Evolutionary conservation across 2,113 vertebrate genomes (phyloP).

Genomic region (Formicarius rufipectus): DNA sequence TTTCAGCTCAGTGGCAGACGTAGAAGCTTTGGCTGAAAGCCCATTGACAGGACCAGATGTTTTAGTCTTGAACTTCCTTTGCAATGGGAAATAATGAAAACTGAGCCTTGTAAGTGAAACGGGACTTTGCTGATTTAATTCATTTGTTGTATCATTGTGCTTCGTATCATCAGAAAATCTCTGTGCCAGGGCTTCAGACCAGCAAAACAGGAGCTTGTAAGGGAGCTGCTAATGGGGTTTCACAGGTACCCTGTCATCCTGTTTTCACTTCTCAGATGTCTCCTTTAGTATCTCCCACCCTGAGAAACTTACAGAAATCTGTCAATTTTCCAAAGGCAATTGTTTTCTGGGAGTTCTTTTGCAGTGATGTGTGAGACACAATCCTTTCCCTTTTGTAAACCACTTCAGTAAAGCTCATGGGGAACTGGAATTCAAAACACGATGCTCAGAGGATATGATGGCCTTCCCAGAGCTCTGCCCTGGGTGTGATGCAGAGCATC

Average conservation of each 20-base stretch:
- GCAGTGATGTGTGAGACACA: neutral
- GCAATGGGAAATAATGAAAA: constrained; percentile 57
- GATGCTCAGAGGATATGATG: neutral
- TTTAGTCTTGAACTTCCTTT: constrained; percentile 66
- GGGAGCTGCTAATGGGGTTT: neutral
- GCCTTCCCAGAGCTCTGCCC: neutral
- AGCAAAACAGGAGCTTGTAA: constrained; percentile 60
- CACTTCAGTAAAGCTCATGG: neutral
- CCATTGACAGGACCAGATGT: constrained; percentile 77
- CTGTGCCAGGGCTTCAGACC: constrained; percentile 60
- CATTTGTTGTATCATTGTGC: constrained; percentile 67
- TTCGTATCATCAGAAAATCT: constrained; percentile 68
- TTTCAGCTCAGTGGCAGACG: constrained; percentile 83
- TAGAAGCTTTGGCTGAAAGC: constrained; percentile 83
- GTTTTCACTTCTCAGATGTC: neutral
- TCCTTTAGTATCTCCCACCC: neutral
- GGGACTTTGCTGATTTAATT: constrained; percentile 62
- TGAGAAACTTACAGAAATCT: neutral
- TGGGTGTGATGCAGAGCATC: neutral
- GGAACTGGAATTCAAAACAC: neutral
- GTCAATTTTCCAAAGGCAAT: neutral
- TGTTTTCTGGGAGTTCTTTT: neutral
- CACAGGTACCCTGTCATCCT: neutral
- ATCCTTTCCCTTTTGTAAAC: neutral
- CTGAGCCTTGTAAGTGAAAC: constrained; percentile 20